Evolutionary conservation across 2,888 invertebrate species (phyloP).

Genomic region (Chymomyza procnemis): DNA sequence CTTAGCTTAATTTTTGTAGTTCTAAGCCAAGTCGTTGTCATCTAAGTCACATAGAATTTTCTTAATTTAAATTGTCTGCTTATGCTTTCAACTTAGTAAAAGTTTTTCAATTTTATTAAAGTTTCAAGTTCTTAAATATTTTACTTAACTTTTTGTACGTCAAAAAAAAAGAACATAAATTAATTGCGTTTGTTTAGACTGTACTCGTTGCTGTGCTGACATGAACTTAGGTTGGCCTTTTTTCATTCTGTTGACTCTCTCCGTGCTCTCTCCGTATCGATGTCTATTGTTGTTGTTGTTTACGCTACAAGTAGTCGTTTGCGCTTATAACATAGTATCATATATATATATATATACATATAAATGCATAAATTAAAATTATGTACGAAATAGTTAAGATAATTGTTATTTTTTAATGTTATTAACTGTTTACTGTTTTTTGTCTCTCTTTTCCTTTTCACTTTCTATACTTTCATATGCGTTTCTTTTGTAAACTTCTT

Average conservation of each 20-base stretch:
- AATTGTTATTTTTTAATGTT: constrained; percentile 3
- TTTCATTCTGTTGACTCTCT: background rate
- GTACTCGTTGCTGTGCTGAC: background rate
- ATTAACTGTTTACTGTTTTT: constrained; percentile 41
- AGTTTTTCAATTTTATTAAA: background rate
- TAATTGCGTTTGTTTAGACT: background rate
- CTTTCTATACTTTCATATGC: constrained; percentile 37
- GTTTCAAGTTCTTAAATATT: background rate
- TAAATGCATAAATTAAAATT: constrained; percentile 17
- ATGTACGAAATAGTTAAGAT: constrained; percentile 20
- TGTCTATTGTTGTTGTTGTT: constrained; percentile 1
- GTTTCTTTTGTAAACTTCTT: constrained; percentile 45
- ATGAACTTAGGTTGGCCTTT: background rate
- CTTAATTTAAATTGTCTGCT: background rate
- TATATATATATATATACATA: constrained; percentile 28
- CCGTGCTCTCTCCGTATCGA: background rate
- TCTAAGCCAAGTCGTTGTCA: background rate
- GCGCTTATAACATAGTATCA: constrained; percentile 5
- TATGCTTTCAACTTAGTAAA: background rate
- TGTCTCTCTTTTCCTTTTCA: constrained; percentile 47
- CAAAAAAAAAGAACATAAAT: background rate
- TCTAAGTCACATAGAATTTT: background rate
- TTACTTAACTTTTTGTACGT: background rate
- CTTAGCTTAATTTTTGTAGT: background rate
- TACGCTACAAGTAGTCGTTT: background rate